Conservation (phyloP, 2,888 invertebrate genomes). For the Epistrophella euchroma region DNA sequence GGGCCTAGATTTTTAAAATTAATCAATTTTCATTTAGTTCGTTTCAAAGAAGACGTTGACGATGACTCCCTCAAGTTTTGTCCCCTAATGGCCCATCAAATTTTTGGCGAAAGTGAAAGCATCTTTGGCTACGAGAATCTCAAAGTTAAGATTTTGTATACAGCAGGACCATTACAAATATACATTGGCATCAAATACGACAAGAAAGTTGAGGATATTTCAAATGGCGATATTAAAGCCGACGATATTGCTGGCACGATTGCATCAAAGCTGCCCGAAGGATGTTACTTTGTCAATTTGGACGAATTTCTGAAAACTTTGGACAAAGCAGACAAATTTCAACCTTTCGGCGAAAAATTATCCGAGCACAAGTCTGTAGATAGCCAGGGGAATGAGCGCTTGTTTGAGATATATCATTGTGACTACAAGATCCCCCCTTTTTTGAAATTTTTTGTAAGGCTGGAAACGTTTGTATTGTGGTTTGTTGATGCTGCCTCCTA, state of each 20-base stretch:
- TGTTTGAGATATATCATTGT: conserved; percentile 92
- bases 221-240: conserved; percentile 85
- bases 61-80: conserved; percentile 87
- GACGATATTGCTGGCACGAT: conserved; percentile 91
- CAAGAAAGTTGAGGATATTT: conserved; percentile 86
- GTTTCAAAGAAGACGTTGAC: conserved; percentile 56
- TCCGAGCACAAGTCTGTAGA: conserved; percentile 85
- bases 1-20: background rate
- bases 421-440: conserved; percentile 90
- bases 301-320: conserved; percentile 89
- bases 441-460: conserved; percentile 90
- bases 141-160: conserved; percentile 90
- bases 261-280: conserved; percentile 88
- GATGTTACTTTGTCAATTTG: conserved; percentile 88
- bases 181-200: conserved; percentile 90
- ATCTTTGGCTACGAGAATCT: conserved; percentile 97
- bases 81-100: conserved; percentile 96
- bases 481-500: conserved; percentile 98
- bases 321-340: conserved; percentile 90
- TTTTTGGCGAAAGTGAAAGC: conserved; percentile 95
- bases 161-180: conserved; percentile 91
- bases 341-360: conserved; percentile 89
- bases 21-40: conserved; percentile 43
- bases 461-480: conserved; percentile 97
- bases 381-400: conserved; percentile 82